Percentiles rank a stretch among this genome's conserved stretches.
Evolutionary conservation across 2,888 invertebrate species (phyloP).

Genomic region (Marasmarcha lunaedactyla): DNA sequence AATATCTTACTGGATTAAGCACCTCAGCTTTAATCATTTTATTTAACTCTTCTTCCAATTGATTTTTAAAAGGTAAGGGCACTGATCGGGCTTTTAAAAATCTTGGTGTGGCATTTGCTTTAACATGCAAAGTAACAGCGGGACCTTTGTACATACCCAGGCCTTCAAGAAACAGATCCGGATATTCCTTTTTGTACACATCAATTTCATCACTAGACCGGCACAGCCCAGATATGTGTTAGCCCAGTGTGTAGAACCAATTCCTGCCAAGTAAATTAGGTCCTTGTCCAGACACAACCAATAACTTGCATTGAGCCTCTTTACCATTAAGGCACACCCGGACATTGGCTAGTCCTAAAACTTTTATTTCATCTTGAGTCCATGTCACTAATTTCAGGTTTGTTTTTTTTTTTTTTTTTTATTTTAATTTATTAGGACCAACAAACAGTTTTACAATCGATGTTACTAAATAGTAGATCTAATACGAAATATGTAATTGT

Average conservation of each 20-base stretch:
- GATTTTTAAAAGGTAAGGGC: conserved; percentile 13
- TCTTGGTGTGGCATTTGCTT: conserved; percentile 8
- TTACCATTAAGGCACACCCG: too few relatives aligned
- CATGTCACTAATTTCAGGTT: too few relatives aligned
- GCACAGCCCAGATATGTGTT: background rate
- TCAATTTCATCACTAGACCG: background rate
- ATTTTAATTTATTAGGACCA: too few relatives aligned
- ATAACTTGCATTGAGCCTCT: background rate
- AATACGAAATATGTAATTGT: too few relatives aligned
- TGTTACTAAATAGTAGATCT: too few relatives aligned
- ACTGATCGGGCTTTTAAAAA: conserved; percentile 11
- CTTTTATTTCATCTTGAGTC: too few relatives aligned
- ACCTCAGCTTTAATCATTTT: too few relatives aligned
- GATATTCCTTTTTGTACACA: conserved; percentile 1
- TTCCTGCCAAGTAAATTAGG: background rate
- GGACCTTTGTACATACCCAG: conserved; percentile 9
- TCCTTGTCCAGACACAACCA: conserved; percentile 1
- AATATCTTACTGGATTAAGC: conserved; percentile 7
- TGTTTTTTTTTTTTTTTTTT: too few relatives aligned
- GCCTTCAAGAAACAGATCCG: conserved; percentile 7
- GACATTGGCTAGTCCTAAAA: too few relatives aligned
- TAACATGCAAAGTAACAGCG: too few relatives aligned
- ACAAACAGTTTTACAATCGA: too few relatives aligned
- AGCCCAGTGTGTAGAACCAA: conserved; percentile 6
- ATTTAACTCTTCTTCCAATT: conserved; percentile 12